Base-by-base conservation (phyloP, 2,113 vertebrate genomes). In the Rhinopithecus roxellana region DNA sequence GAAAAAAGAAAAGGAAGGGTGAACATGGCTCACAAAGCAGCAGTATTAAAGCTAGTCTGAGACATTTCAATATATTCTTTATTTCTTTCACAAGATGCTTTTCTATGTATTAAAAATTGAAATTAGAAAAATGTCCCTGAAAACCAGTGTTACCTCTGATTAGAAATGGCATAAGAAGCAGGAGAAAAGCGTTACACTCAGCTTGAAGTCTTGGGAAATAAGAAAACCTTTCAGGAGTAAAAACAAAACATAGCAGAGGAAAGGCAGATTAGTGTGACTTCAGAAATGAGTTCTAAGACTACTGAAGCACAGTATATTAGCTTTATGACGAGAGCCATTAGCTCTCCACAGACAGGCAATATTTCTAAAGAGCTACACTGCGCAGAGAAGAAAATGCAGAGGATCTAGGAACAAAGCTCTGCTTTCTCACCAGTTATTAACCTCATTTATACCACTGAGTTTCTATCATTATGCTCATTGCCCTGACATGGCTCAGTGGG, bases 381-480 rank as follows among this genome's bases (percentile, higher is more conserved):
- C 14, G 27, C 32, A 57, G 32, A 89, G 75, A 94, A 83, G 92
- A 93, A 97, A 98, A 92, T 64, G 55, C 3, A 0, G 96, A 95
- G 75, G 25, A 70, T 90, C 84, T 40, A 50, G 35, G 88, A 96
- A 95, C 8, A 92, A 94, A 96, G 52, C 77, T 52, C 30, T 32
- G 25, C 52, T 89, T 95, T 95, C 95, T 95, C 96, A 88, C 90
- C 95, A 97, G 74, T 95, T 98, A 90, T 90, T 97, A 97, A 96
- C 91, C 93, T 98, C 89, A 97, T 95, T 97, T 94, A 88, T 84
- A 93, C 78, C 79, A 95, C 35, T 18, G 69, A 94, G 83, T 81
- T 72, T 61, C 72, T 59, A 72, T 92, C 94, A 90, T 95, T 92
- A 94, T 81, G 38, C 48, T 96, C 87, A 95, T 61, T 81, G 82